Evolutionary conservation across 2,113 vertebrate species (phyloP), one percentile per base, ranked within the genome.

Genomic region (Prunella fulvescens): DNA sequence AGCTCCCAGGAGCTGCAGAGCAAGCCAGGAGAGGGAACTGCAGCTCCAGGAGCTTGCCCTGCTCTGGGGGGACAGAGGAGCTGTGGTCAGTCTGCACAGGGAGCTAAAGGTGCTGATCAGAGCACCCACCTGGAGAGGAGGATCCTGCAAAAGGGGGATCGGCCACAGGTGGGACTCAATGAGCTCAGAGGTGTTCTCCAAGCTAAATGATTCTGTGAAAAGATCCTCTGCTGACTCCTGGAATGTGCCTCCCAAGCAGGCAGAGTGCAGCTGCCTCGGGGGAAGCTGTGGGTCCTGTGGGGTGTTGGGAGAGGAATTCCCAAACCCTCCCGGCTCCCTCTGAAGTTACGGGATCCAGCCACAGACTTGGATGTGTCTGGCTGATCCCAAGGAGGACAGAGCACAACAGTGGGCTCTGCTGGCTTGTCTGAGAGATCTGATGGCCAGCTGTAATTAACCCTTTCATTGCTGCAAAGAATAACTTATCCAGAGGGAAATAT

Each of bases 31-130:
- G 48, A 72, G 7, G 48, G 37, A 31, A 3, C 19, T 6, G 7
- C 15, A 37, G 64, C 62, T 58, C 90, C 72, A 12, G 22, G 7
- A n/a, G 51, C 51, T 4, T 1, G 22, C 60, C 12, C 17, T 29
- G 28, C 65, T 16, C 57, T 1, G 0, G 3, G 45, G 78, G 74
- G 57, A 9, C 0, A 2, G 16, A 22, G 70, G 47, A 64, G 12
- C 0, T 4, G 53, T 1, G 73, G 4, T 31, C 73, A 72, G 44
- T 0, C 14, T 10, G 24, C 31, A 23, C 31, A 40, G 22, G 76
- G 50, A 70, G 29, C 28, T 50, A 19, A 51, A 51, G 67, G 23
- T 18, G 48, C 72, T 50, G 37, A 24, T 10, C 54, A 39, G 33
- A 66, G 25, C 60, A 14, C 4, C 4, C 44, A 47, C 17, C 60